Evolutionary conservation across 2,113 vertebrate species (phyloP), one percentile per base, ranked within the genome.

Genomic region (Atrichornis clamosus): DNA sequence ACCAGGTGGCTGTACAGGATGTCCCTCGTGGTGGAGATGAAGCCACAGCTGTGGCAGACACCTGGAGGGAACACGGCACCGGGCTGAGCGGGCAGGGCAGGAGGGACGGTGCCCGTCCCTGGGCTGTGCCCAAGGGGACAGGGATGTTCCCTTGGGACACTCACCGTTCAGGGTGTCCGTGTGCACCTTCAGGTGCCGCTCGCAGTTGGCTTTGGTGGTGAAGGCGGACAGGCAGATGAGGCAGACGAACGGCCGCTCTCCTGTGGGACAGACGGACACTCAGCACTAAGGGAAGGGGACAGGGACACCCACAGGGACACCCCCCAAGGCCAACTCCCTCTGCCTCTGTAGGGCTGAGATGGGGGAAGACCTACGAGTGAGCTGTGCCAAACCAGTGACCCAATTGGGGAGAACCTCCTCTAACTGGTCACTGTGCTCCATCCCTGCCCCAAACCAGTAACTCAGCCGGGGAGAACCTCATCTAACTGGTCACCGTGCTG

Each of bases 191-290:
- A 99, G 98, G 96, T 99, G 99, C 19, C 99, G 99, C 97, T 99
- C 99, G 11, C 99, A 99, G 98, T 99, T 99, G 77, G 99, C 99
- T 97, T 99, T 99, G 5, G 99, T 99, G 97, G 99, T 99, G 97
- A 99, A 99, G 87, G 99, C 99, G 0, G 99, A 99, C 88, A 99
- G 98, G 97, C 99, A 99, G 98, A 99, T 99, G 92, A 99, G 98
- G 95, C 99, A 99, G 85, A 99, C 98, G 1, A 99, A 99, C 0
- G 99, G 99, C 80, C 99, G 98, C 96, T 99, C 99, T 82, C 99
- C 99, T 99, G 97, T 47, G 55, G 79, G 95, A 81, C 15, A 47
- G 39, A 42, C 0, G 1, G 87, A 68, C 17, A 19, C 23, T 91
- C 74, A 94, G 78, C 2, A 11, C 21, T 0, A 1, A 76, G n/a